A percentile compares a stretch with the other conserved stretches of the same genome.
Conservation (phyloP, 2,888 invertebrate genomes). For the Dichetophora obliterata region DNA sequence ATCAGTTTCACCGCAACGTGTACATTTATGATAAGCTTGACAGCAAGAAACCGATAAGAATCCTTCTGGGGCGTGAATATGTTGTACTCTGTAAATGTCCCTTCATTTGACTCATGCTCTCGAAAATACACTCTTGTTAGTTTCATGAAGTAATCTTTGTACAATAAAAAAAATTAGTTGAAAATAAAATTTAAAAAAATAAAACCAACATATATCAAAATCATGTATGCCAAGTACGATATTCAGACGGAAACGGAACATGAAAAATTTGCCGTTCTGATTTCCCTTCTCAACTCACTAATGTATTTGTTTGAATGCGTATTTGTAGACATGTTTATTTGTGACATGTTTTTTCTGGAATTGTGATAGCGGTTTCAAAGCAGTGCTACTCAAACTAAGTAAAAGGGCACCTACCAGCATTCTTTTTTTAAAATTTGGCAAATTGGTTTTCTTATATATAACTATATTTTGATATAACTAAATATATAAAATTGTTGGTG, state of each 20-base stretch:
- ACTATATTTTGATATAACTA: no score
- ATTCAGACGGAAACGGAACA: not conserved
- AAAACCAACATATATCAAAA: not conserved
- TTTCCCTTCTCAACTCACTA: slow-evolving; percentile 13
- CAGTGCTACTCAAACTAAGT: not conserved
- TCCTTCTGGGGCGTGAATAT: not conserved
- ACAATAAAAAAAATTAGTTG: not conserved
- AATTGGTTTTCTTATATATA: no score
- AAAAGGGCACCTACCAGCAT: not conserved
- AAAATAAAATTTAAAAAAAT: not conserved
- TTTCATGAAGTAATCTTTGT: not conserved
- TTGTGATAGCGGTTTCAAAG: not conserved
- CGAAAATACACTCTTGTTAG: no score
- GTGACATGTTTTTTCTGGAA: not conserved
- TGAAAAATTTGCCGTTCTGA: slow-evolving; percentile 9
- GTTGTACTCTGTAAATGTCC: not conserved
- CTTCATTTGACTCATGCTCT: no score
- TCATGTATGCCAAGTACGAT: not conserved
- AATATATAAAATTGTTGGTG: no score
- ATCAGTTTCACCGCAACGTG: slow-evolving; percentile 1
- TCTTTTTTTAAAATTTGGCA: no score
- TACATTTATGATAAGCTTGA: slow-evolving; percentile 2
- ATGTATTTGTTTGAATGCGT: slow-evolving; percentile 8
- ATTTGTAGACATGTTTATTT: not conserved
- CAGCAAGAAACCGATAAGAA: not conserved